These are phyloP conservation scores for Sceliomorpha sp. DNA, from an alignment of 2,888 invertebrate species.

Conservation along the genomic window DNA sequence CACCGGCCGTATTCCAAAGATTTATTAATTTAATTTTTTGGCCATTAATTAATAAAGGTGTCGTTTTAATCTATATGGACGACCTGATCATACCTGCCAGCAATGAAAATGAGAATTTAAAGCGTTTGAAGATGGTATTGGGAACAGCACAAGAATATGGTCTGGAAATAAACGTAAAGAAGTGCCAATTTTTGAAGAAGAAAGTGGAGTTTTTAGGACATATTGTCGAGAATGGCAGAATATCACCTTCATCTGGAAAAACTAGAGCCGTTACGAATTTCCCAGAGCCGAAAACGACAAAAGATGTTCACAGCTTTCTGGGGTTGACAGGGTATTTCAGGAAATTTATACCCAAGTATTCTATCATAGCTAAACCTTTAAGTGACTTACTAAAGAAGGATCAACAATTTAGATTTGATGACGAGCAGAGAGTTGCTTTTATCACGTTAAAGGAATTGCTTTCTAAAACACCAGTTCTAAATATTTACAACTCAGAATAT, in stretches of 20 bases:
- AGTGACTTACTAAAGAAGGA: constrained; percentile 57
- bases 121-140: constrained; percentile 9
- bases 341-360: constrained; percentile 10
- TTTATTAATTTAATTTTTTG: constrained; percentile 41
- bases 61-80: constrained; percentile 21
- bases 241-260: constrained; percentile 24
- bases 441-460: not conserved
- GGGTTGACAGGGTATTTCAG: constrained; percentile 20
- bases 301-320: constrained; percentile 30
- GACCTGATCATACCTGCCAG: constrained; percentile 14
- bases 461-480: constrained; percentile 50
- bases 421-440: constrained; percentile 20
- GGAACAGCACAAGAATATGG: constrained; percentile 5
- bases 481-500: constrained; percentile 45
- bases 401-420: constrained; percentile 37
- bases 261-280: constrained; percentile 13
- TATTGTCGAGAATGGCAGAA: constrained; percentile 17
- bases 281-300: constrained; percentile 17
- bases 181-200: constrained; percentile 23
- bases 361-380: constrained; percentile 54
- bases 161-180: constrained; percentile 15
- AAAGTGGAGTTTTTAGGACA: constrained; percentile 27
- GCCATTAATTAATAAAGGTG: constrained; percentile 6
- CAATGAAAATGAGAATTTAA: constrained; percentile 7
- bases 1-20: constrained; percentile 44